Percentiles rank a stretch among this genome's conserved stretches.
These are phyloP conservation scores for Mesorhabditis belari DNA, from an alignment of 2,888 invertebrate species.

Conservation along the genomic window DNA sequence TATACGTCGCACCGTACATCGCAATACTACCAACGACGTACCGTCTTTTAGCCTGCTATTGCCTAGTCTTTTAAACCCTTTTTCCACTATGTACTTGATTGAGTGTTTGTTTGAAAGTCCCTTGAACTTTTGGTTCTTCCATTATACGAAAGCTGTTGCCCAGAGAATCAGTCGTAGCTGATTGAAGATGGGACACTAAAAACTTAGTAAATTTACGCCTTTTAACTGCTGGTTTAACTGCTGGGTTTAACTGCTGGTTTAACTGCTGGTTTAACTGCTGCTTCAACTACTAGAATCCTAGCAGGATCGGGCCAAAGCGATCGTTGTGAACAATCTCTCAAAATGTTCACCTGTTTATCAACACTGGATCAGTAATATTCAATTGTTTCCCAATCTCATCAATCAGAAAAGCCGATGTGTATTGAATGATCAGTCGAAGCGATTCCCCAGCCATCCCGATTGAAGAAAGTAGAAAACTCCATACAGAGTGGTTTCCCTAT, in stretches of 20 bases:
- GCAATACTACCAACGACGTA: no score
- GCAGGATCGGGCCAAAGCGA: no score
- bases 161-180: constrained; percentile 5
- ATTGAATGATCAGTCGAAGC: constrained; percentile 8
- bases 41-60: no score
- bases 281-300: no score
- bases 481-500: constrained; percentile 22
- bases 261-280: no score
- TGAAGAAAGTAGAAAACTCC: constrained; percentile 42
- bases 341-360: not conserved
- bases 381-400: not conserved
- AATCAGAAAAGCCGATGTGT: constrained; percentile 9
- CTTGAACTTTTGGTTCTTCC: constrained; percentile 13
- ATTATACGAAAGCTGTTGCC: constrained; percentile 7
- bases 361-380: not conserved
- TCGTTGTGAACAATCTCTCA: no score
- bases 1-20: no score
- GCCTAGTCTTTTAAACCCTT: no score
- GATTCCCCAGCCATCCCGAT: constrained; percentile 29
- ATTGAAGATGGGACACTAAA: not conserved
- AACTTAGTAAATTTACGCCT: not conserved
- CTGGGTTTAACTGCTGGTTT: no score
- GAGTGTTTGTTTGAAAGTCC: constrained; percentile 7
- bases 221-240: no score
- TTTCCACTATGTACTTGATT: constrained; percentile 6